phyloP scores from a whole-genome alignment of 2,888 invertebrate species.

The Diarsia mendica region DNA sequence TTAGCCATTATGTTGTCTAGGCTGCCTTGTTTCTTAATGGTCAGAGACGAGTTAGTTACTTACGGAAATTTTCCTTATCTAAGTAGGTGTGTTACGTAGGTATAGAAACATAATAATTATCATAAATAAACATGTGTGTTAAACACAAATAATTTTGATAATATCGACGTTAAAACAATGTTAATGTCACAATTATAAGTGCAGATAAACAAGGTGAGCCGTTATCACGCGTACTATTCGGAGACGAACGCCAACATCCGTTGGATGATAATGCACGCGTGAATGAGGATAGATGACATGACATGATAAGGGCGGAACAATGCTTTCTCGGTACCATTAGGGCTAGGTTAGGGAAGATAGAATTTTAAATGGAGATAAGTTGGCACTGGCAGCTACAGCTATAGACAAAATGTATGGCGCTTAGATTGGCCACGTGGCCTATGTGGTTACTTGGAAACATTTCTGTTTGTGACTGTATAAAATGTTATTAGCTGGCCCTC shows the following conservation, averaged over 20 bases:
- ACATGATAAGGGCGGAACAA: slow-evolving; percentile 25
- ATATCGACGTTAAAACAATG: slow-evolving; percentile 28
- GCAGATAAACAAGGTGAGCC: slow-evolving; percentile 55
- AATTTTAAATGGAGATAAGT: neutral
- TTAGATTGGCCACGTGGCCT: neutral
- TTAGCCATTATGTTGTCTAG: neutral
- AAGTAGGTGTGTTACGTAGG: neutral
- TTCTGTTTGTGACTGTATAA: no score
- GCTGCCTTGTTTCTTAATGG: no score
- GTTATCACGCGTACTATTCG: slow-evolving; percentile 49
- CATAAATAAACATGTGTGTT: neutral
- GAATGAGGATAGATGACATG: slow-evolving; percentile 43
- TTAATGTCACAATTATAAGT: slow-evolving; percentile 38
- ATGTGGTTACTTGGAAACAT: neutral
- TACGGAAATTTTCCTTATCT: no score
- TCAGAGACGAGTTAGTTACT: no score
- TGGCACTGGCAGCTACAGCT: no score
- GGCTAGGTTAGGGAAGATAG: slow-evolving; percentile 5
- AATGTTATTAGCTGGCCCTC: no score
- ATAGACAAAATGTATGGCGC: neutral
- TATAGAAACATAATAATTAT: neutral
- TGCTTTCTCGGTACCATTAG: slow-evolving; percentile 8
- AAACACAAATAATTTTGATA: slow-evolving; percentile 1
- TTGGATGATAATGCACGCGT: slow-evolving; percentile 52
- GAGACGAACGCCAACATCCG: slow-evolving; percentile 57